These are phyloP conservation scores for Pocillopora damicornis DNA, from an alignment of 64 coral and sea anemone genomes.

Conservation along the genomic window DNA sequence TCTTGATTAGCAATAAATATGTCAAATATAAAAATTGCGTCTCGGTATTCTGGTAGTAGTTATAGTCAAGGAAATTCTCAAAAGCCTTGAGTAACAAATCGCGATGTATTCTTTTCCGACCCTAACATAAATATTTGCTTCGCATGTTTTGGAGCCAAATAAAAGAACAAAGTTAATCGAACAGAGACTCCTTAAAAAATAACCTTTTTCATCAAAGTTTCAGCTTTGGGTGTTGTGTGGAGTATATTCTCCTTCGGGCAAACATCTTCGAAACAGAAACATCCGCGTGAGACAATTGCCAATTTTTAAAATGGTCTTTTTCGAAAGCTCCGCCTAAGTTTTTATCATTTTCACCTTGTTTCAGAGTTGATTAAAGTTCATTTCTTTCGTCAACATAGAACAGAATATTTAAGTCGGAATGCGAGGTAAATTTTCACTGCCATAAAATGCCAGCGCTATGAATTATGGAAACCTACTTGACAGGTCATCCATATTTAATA, in stretches of 20 bases:
- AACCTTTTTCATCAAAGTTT: background rate
- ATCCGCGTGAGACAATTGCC: background rate
- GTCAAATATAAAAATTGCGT: background rate
- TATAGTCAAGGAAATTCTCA: background rate
- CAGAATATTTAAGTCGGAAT: conserved; percentile 4
- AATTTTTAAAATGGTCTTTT: background rate
- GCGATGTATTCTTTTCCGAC: background rate
- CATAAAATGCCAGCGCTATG: conserved; percentile 75
- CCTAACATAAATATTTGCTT: conserved; percentile 21
- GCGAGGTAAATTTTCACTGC: conserved; percentile 36
- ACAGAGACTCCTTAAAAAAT: background rate
- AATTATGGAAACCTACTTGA: conserved; percentile 56
- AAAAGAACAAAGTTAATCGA: background rate
- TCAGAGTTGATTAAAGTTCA: background rate
- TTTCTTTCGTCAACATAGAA: background rate
- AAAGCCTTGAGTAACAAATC: background rate
- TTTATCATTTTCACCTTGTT: background rate
- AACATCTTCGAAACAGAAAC: background rate
- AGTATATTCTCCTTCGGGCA: background rate
- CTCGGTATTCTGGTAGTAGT: background rate
- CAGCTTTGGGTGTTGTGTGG: background rate
- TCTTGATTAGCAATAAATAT: background rate
- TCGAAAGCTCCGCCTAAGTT: background rate
- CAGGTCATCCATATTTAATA: conserved; percentile 61
- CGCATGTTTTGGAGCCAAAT: background rate